Base-by-base conservation (phyloP, 1,140 invertebrate genomes). In the Myzus persicae region DNA sequence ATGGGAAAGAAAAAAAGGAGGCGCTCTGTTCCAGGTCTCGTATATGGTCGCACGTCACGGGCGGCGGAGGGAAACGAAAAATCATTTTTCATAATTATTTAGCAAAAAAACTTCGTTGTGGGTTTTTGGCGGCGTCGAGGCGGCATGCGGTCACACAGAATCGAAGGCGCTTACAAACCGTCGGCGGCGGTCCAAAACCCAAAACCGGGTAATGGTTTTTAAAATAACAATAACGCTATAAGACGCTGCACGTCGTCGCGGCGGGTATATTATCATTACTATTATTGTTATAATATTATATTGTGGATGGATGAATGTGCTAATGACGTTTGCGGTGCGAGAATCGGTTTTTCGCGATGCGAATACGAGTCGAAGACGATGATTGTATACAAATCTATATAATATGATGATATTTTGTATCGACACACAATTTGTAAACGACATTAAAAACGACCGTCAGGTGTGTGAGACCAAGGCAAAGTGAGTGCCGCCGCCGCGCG, bases 51-150 rank as follows among this genome's bases (percentile, higher is more conserved):
- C 87, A 46, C 87, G 46, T 89, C 87, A 38, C 87, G 46, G 87
- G 14, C 40, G 93, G 84, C 26, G 85, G 40, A 40, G 85, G 84
- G 51, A 44, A 48, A 76, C 82, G 46, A 89, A 88, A 54, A 88
- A 87, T 93, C 93, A 88, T 88, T 93, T 85, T 93, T 93, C 90
- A 91, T 76, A 76, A 91, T 44, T 44, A 46, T 87, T 91, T 91
- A 42, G 59, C 59, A 5, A 91, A 87, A 46, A 87, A 36, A 48
- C 90, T 81, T 44, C 51, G 59, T 4, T 91, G 89, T 67, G 89
- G 89, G 89, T 90, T 90, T 90, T 90, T 67, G 89, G 38, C 89
- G 89, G 54, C 51, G 89, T 38, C 54, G 22, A 22, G 31, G 48
- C 46, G 88, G 42, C 36, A 89, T 36, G 48, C 59, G 59, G 44